Percentiles rank a stretch among this genome's conserved stretches.
Conservation (phyloP, 2,797 vertebrate species). For the Enteromius treurensis region DNA sequence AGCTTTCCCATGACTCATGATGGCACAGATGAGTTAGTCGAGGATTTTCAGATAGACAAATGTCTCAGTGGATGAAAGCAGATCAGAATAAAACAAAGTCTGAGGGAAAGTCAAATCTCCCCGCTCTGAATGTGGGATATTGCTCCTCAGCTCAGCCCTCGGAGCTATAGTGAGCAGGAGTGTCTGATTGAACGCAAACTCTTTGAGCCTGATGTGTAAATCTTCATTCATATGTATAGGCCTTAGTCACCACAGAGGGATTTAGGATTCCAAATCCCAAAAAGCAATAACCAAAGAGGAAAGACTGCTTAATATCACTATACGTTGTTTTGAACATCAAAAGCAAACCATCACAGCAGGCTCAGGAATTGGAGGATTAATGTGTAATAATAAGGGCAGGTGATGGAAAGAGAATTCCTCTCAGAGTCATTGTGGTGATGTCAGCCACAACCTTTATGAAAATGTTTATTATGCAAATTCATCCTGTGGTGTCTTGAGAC, state of each 20-base stretch:
- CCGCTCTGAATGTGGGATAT: conserved; percentile 74
- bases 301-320: conserved; percentile 68
- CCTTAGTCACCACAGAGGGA: conserved; percentile 70
- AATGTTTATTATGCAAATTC: conserved; percentile 32
- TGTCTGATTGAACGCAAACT: conserved; percentile 74
- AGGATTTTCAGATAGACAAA: conserved; percentile 5
- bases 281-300: conserved; percentile 75
- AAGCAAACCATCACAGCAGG: conserved; percentile 34
- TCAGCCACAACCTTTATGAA: conserved; percentile 29
- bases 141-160: conserved; percentile 76
- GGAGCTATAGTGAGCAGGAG: conserved; percentile 68
- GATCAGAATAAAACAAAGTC: conserved; percentile 41
- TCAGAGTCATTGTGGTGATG: conserved; percentile 29
- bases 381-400: conserved; percentile 42
- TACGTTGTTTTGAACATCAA: conserved; percentile 67
- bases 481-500: not conserved
- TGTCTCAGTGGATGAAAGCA: conserved; percentile 7
- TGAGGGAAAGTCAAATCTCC: conserved; percentile 2
- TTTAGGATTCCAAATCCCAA: conserved; percentile 69
- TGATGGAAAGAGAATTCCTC: conserved; percentile 27
- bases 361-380: conserved; percentile 48
- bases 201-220: conserved; percentile 74
- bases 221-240: conserved; percentile 80
- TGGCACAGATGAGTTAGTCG: conserved; percentile 8
- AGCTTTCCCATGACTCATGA: not conserved